Conservation (phyloP, 2,113 vertebrate genomes). For the Hydrochoerus hydrochaeris region DNA sequence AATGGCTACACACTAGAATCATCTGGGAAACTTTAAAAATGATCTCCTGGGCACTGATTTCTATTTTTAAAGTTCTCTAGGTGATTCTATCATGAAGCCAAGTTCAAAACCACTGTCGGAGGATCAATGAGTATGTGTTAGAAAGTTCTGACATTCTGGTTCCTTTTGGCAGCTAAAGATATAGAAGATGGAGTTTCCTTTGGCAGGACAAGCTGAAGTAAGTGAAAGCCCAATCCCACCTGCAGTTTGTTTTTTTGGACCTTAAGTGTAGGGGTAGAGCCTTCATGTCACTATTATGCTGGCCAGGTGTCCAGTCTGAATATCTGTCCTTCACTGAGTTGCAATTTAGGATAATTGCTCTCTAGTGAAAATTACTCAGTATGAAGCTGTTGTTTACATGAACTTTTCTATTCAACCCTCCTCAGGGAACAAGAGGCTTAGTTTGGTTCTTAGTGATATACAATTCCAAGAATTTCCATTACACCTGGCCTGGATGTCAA, state of each 20-base stretch:
- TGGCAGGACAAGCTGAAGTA: constrained; percentile 1
- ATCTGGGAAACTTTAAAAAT: neutral
- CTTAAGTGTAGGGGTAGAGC: neutral
- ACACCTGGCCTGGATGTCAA: constrained; percentile 77
- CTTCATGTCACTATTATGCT: neutral
- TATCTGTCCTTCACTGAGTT: constrained; percentile 43
- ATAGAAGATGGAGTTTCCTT: neutral
- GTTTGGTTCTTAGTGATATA: constrained; percentile 61
- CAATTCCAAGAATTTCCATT: constrained; percentile 81
- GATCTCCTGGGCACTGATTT: neutral
- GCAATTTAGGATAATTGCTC: constrained; percentile 66
- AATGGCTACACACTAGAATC: neutral
- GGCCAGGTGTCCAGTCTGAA: constrained; percentile 54
- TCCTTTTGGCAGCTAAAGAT: constrained; percentile 12
- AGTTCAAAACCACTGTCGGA: neutral
- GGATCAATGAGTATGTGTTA: neutral
- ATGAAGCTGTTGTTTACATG: constrained; percentile 72
- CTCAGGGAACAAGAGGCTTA: constrained; percentile 46
- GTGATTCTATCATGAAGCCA: neutral
- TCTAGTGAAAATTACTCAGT: constrained; percentile 75
- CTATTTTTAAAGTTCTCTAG: neutral
- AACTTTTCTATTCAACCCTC: constrained; percentile 52
- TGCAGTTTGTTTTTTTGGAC: neutral
- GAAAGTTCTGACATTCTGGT: neutral
- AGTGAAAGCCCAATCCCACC: neutral